These are phyloP conservation scores for Sphenopsis melanotis DNA, from an alignment of 2,797 vertebrate species.

Conservation along the genomic window DNA sequence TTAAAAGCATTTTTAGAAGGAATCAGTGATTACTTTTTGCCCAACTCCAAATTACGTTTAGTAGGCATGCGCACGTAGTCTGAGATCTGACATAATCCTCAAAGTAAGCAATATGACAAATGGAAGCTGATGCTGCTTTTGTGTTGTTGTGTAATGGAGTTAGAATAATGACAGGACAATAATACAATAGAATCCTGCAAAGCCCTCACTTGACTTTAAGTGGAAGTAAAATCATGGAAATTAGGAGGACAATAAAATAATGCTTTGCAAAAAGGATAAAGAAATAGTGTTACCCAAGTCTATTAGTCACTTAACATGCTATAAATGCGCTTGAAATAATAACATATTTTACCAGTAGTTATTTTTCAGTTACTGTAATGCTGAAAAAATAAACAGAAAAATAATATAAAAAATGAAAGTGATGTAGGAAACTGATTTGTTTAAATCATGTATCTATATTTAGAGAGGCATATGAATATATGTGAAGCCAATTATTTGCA, in stretches of 20 bases:
- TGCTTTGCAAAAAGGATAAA: slow-evolving; percentile 72
- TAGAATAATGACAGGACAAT: slow-evolving; percentile 67
- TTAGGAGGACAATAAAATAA: slow-evolving; percentile 71
- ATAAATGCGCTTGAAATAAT: slow-evolving; percentile 76
- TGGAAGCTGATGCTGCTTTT: slow-evolving; percentile 63
- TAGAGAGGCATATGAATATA: not conserved
- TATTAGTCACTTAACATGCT: slow-evolving; percentile 68
- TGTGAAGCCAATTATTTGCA: not conserved
- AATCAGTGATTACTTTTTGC: not conserved
- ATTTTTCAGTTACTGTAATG: slow-evolving; percentile 74
- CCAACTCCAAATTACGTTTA: slow-evolving; percentile 37
- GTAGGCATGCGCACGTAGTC: slow-evolving; percentile 6
- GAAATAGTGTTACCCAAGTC: slow-evolving; percentile 66
- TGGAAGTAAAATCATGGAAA: slow-evolving; percentile 68
- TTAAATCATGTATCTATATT: not conserved
- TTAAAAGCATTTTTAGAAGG: not conserved
- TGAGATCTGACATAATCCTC: slow-evolving; percentile 40
- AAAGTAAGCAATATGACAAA: slow-evolving; percentile 64
- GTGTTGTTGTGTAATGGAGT: slow-evolving; percentile 58
- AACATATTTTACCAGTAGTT: slow-evolving; percentile 68
- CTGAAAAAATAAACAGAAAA: slow-evolving; percentile 65
- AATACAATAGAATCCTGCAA: slow-evolving; percentile 64
- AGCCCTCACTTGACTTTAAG: slow-evolving; percentile 66
- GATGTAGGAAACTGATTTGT: slow-evolving; percentile 35
- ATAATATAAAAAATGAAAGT: slow-evolving; percentile 56